Evolutionary conservation across 2,113 vertebrate species (phyloP).

Genomic region (Lophochroa leadbeateri): DNA sequence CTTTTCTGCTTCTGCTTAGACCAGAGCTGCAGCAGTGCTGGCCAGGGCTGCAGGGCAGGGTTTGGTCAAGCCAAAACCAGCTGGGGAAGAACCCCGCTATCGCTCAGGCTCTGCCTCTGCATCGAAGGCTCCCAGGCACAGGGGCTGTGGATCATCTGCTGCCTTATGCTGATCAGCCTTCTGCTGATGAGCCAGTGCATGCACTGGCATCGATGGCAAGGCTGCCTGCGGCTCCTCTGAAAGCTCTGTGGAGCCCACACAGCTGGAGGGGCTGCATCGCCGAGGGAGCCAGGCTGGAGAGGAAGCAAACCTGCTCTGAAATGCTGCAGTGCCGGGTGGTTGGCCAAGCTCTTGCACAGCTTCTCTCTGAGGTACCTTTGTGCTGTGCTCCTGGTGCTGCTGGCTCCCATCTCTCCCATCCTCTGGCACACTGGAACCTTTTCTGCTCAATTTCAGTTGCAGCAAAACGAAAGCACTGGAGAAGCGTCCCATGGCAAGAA

Average conservation of each 20-base stretch:
- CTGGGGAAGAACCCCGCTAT: not conserved
- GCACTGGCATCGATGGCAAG: not conserved
- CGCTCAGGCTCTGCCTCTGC: not conserved
- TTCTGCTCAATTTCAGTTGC: not conserved
- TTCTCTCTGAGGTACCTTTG: not conserved
- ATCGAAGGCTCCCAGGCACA: not conserved
- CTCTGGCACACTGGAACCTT: fast-evolving
- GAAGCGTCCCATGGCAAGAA: not conserved
- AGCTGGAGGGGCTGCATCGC: not conserved
- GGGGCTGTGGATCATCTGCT: not conserved
- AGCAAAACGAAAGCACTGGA: not conserved
- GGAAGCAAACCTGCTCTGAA: not conserved
- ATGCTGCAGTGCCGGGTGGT: fast-evolving
- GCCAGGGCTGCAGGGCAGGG: not conserved
- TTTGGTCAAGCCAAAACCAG: not conserved
- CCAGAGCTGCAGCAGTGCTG: not conserved
- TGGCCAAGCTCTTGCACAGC: not conserved
- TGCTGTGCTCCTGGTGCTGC: not conserved
- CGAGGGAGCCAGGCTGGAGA: not conserved
- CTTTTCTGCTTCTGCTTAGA: not conserved
- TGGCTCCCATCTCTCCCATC: not conserved
- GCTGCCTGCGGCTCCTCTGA: not conserved
- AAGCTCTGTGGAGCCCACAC: fast-evolving
- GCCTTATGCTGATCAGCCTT: not conserved
- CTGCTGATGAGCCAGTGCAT: fast-evolving